phyloP scores from a whole-genome alignment of 2,797 vertebrate species.

The Oryzias dopingdopingensis region DNA sequence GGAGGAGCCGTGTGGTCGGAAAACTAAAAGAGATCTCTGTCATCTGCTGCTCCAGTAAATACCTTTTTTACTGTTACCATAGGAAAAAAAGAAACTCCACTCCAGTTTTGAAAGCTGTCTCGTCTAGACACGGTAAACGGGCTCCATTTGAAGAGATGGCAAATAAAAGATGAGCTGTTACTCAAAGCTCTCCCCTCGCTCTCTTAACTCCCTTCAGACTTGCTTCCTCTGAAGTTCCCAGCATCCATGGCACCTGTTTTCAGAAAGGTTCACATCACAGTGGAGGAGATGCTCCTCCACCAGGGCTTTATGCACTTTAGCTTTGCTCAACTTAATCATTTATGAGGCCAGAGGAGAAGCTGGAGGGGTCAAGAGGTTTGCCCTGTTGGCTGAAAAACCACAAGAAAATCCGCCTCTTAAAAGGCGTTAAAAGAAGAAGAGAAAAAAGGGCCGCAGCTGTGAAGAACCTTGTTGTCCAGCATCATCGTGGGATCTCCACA shows the following conservation, averaged over 20 bases:
- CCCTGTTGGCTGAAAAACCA: not conserved
- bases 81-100: constrained; percentile 33
- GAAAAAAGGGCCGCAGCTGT: too few relatives aligned
- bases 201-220: constrained; percentile 53
- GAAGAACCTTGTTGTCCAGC: too few relatives aligned
- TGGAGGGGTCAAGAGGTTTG: not conserved
- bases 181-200: constrained; percentile 56
- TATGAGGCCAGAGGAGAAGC: not conserved
- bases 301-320: constrained; percentile 1
- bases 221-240: constrained; percentile 45
- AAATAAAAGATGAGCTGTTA: constrained; percentile 70
- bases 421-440: too few relatives aligned
- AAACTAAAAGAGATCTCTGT: constrained; percentile 71
- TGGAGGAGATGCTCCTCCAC: constrained; percentile 8
- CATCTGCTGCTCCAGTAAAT: constrained; percentile 68
- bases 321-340: constrained; percentile 13
- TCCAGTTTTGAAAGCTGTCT: constrained; percentile 59
- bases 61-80: constrained; percentile 55
- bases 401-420: not conserved
- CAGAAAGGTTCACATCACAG: constrained; percentile 21
- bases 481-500: too few relatives aligned
- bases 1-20: constrained; percentile 60
- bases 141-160: constrained; percentile 66
- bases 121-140: constrained; percentile 72
- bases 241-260: constrained; percentile 53